Conservation (phyloP, 2,113 vertebrate species). For the Dissostichus mawsoni region DNA sequence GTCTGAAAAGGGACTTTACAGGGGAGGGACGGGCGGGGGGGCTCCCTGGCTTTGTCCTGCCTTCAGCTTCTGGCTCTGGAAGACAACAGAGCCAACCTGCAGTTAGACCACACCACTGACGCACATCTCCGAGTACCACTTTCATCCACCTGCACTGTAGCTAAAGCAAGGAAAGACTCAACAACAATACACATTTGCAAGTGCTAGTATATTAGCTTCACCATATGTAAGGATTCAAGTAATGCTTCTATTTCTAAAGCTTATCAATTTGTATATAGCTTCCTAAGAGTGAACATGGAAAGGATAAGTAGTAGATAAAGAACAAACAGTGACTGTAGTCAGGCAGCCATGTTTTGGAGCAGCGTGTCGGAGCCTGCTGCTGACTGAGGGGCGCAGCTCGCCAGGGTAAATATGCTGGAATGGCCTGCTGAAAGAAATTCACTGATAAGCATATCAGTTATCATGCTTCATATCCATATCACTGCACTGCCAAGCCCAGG, state of each 20-base stretch:
- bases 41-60: not conserved
- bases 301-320: not conserved
- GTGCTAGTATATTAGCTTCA: not conserved
- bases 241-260: not conserved
- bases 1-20: slow-evolving; percentile 29
- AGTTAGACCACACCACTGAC: slow-evolving; percentile 10
- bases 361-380: slow-evolving; percentile 43
- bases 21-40: not conserved
- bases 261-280: not conserved
- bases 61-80: slow-evolving; percentile 34
- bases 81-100: slow-evolving; percentile 44
- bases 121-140: not conserved
- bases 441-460: slow-evolving; percentile 43
- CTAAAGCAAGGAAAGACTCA: not conserved
- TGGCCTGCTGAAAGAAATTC: slow-evolving; percentile 15
- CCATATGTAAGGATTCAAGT: too few relatives aligned
- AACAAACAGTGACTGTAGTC: slow-evolving; percentile 18
- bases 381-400: not conserved
- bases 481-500: not conserved
- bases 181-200: not conserved
- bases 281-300: not conserved
- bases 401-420: slow-evolving; percentile 33
- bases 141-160: not conserved
- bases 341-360: slow-evolving; percentile 28
- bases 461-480: slow-evolving; percentile 30